phyloP scores from a whole-genome alignment of 2,797 vertebrate genomes.

The Crypturellus tataupa region DNA sequence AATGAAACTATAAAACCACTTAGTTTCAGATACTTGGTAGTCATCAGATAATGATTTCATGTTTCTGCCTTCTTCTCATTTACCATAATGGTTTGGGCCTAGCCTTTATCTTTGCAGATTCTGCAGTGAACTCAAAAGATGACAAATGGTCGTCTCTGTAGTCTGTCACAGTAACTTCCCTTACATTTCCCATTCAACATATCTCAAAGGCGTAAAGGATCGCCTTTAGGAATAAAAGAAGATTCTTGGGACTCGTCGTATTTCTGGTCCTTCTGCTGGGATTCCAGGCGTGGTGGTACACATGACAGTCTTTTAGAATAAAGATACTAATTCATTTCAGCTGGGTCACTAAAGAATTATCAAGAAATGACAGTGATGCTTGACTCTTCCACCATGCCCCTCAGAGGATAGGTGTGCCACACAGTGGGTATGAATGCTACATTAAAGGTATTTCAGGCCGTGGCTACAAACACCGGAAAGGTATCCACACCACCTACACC shows the following conservation, averaged over 20 bases:
- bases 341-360: neutral
- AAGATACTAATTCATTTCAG: neutral
- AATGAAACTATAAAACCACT: neutral
- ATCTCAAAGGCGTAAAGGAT: neutral
- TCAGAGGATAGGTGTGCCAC: neutral
- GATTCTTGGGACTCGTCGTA: neutral
- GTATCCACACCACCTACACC: too few relatives aligned
- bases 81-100: neutral
- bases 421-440: neutral
- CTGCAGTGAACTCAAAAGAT: neutral
- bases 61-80: neutral
- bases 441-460: neutral
- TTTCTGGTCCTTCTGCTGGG: conserved; percentile 5
- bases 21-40: neutral
- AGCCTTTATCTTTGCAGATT: neutral
- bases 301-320: neutral
- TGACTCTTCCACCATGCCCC: neutral
- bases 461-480: too few relatives aligned
- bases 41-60: neutral
- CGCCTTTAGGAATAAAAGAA: neutral
- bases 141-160: neutral
- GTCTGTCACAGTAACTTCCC: neutral
- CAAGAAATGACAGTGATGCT: neutral
- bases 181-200: neutral
- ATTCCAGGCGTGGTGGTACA: neutral